Evolutionary conservation across 2,888 invertebrate species (phyloP), one percentile per base, ranked within the genome.

Genomic region (Dinocampus coccinellae): DNA sequence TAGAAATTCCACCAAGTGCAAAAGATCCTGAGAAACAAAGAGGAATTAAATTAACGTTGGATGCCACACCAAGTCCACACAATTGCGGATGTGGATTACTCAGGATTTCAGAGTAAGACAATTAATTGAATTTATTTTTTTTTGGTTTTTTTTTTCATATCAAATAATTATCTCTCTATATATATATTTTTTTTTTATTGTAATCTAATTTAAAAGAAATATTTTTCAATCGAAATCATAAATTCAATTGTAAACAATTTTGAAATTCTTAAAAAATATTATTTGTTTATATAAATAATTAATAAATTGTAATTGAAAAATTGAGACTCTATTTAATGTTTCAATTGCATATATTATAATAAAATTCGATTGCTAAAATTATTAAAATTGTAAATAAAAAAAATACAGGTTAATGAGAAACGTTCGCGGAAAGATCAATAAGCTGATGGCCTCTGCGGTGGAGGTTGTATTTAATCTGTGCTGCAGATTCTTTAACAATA

Each of bases 1-100:
- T 97, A 65, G 93, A 94, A 83, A 93, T 96, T 82, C 94, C 96
- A 42, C 91, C 92, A 58, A 89, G 88, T 39, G 87, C 88, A 16
- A 85, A 80, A 67, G 80, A 88, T 75, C 85, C 88, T 9, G 91
- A 90, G 24, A 91, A 91, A 24, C 89, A 89, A 71, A 89, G 90
- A 75, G 92, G 92, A 60, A 91, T 94, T 65, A 92, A 93, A 83
- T 87, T 93, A 65, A 89, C 91, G 11, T 84, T 91, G 72, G 91
- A 92, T 81, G 88, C 88, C 80, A 88, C 89, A 75, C 88, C 89
- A 73, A 89, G 87, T 75, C 86, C 89, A 73, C 83, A 83, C 67
- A 84, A 86, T 78, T 91, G 90, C 83, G 90, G 91, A 76, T 92
- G 92, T 71, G 85, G 85, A 72, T 78, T 87, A 58, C 90, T 93